Evolutionary conservation across 2,113 vertebrate genomes (phyloP).

Genomic region (Gavialis gangeticus): DNA sequence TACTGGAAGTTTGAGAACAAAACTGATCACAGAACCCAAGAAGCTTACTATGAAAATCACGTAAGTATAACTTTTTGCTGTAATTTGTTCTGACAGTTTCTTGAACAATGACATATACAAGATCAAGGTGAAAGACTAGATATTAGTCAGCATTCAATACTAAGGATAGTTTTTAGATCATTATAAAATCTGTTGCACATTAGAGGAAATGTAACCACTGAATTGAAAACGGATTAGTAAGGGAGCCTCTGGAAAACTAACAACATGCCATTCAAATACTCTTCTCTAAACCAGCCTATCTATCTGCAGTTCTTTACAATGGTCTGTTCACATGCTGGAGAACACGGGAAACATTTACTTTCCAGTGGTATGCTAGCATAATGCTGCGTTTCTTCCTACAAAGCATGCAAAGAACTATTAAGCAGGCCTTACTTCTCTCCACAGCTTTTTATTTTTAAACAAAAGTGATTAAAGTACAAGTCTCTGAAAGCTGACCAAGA

Average conservation of each 20-base stretch:
- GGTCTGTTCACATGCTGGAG: not conserved
- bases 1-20: not conserved
- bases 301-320: not conserved
- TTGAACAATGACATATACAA: not conserved
- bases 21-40: not conserved
- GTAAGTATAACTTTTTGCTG: not conserved
- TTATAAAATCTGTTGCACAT: not conserved
- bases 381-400: not conserved
- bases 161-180: not conserved
- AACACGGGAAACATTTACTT: not conserved
- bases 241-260: not conserved
- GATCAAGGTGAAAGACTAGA: not conserved
- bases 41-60: not conserved
- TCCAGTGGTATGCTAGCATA: rapidly evolving
- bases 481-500: not conserved
- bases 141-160: not conserved
- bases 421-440: not conserved
- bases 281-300: not conserved
- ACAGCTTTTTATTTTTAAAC: not conserved
- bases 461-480: not conserved
- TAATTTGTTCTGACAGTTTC: not conserved
- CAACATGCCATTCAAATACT: not conserved
- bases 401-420: not conserved
- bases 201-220: not conserved
- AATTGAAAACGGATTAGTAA: not conserved